These are phyloP conservation scores for Notodromas monacha DNA, from an alignment of 2,888 invertebrate genomes.

Conservation along the genomic window DNA sequence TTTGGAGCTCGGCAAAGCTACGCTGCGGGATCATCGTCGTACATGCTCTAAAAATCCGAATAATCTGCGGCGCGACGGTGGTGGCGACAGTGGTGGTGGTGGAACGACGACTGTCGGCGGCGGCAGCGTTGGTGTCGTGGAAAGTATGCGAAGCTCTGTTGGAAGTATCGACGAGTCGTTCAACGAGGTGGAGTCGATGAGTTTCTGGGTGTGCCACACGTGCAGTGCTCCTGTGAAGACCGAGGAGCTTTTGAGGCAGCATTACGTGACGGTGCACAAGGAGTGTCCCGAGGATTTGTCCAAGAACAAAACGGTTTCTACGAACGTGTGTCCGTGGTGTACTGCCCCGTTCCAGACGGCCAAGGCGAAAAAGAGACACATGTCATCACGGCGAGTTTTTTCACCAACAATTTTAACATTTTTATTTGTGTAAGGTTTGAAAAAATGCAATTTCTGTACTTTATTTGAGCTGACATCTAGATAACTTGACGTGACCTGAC, in stretches of 20 bases:
- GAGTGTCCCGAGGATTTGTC: not conserved
- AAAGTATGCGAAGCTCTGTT: too few species aligned
- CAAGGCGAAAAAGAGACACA: not conserved
- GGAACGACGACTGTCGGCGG: not conserved
- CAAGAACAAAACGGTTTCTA: not conserved
- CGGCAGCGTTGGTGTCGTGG: too few species aligned
- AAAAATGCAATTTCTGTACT: too few species aligned
- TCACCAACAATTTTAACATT: too few species aligned
- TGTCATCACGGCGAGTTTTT: not conserved
- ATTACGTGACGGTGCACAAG: constrained; percentile 1
- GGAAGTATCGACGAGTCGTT: too few species aligned
- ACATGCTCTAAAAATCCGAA: too few species aligned
- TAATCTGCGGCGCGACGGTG: not conserved
- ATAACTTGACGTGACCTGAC: too few species aligned
- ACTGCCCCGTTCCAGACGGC: not conserved
- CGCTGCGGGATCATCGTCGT: not conserved
- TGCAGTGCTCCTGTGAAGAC: not conserved
- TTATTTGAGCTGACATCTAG: too few species aligned
- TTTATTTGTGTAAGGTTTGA: too few species aligned
- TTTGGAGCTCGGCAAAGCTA: not conserved
- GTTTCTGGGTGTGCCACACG: too few species aligned
- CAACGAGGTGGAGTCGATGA: too few species aligned
- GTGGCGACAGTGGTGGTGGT: not conserved
- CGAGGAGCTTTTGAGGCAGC: not conserved
- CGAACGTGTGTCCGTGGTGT: not conserved